Evolutionary conservation across 2,113 vertebrate species (phyloP).

Genomic region (Boulengeromyrus knoepffleri): DNA sequence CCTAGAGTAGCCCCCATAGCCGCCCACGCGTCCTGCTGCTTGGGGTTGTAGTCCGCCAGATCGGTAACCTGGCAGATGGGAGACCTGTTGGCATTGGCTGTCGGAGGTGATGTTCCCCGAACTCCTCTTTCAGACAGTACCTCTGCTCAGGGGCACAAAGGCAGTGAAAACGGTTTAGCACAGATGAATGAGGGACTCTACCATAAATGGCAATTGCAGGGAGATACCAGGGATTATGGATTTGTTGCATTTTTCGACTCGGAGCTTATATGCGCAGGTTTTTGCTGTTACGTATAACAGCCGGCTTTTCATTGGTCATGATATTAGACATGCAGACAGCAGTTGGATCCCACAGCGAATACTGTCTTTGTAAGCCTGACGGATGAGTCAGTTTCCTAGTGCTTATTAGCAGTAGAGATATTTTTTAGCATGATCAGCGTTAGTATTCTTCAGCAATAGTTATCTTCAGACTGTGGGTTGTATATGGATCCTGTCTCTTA

Average conservation of each 20-base stretch:
- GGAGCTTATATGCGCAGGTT: background rate
- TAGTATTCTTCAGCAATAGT: background rate
- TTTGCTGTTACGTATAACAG: background rate
- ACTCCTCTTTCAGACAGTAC: background rate
- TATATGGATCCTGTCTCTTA: background rate
- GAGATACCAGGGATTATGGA: background rate
- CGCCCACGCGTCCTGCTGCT: background rate
- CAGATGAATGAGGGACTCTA: background rate
- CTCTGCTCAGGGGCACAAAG: background rate
- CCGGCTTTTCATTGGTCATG: background rate
- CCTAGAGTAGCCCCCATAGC: background rate
- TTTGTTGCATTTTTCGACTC: background rate
- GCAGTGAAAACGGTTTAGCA: constrained; percentile 9
- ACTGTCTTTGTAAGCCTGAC: background rate
- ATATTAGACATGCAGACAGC: background rate
- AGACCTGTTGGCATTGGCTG: constrained; percentile 8
- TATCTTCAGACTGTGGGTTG: background rate
- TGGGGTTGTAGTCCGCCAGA: background rate
- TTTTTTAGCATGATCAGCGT: background rate
- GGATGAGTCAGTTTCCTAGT: background rate
- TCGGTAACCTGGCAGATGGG: constrained; percentile 12
- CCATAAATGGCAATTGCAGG: constrained; percentile 13
- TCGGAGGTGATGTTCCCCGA: background rate
- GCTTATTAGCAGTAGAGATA: background rate
- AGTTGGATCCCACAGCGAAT: background rate